phyloP scores from a whole-genome alignment of 2,888 invertebrate species.

The Mantis religiosa region DNA sequence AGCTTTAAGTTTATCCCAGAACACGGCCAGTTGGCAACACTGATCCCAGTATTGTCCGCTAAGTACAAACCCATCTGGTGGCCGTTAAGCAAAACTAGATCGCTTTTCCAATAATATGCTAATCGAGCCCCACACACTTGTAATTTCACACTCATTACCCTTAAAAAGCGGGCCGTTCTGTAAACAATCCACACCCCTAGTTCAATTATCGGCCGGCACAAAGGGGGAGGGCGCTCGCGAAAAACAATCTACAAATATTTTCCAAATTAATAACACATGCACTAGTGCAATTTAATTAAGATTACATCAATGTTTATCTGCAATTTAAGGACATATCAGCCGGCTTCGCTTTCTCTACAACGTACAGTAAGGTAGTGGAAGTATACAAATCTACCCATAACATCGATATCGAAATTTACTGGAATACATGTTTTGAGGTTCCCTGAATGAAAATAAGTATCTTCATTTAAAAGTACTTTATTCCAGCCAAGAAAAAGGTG shows the following conservation, averaged over 20 bases:
- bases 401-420: no score
- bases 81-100: neutral
- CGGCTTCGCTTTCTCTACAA: no score
- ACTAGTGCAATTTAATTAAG: neutral
- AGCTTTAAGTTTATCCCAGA: no score
- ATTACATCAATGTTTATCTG: no score
- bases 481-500: no score
- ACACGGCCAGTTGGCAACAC: no score
- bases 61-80: neutral
- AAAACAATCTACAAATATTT: neutral
- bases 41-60: neutral
- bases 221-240: neutral
- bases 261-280: neutral
- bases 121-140: conserved; percentile 10
- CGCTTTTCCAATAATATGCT: conserved; percentile 21
- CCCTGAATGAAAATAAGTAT: no score
- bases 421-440: no score
- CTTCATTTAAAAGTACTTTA: no score
- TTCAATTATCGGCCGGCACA: neutral
- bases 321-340: no score
- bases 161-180: neutral
- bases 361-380: no score
- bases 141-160: conserved; percentile 18
- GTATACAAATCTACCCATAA: no score
- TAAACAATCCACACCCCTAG: neutral